phyloP scores from a whole-genome alignment of 2,113 vertebrate genomes.

The Orthonyx spaldingii region DNA sequence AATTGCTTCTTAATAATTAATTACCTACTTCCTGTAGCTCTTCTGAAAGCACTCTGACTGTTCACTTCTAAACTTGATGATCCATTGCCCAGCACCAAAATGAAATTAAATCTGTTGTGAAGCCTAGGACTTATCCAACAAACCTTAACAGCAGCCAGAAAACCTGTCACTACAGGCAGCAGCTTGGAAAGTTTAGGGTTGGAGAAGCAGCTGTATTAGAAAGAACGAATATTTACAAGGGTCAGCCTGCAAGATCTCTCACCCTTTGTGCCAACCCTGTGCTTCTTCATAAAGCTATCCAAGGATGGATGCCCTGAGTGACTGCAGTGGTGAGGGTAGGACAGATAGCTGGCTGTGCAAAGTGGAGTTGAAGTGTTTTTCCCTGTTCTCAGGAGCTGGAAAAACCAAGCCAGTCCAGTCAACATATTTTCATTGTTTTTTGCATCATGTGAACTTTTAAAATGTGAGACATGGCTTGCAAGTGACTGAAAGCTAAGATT shows the following conservation, averaged over 20 bases:
- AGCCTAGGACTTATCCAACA: background rate
- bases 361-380: background rate
- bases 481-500: background rate
- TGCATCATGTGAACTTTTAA: background rate
- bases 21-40: background rate
- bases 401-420: background rate
- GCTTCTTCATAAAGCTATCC: background rate
- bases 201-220: background rate
- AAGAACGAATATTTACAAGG: background rate
- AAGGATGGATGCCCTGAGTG: background rate
- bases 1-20: conserved; percentile 5
- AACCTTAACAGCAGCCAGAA: background rate
- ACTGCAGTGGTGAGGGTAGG: background rate
- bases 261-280: background rate
- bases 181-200: background rate
- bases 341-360: background rate
- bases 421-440: background rate
- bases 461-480: background rate
- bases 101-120: background rate
- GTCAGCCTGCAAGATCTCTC: background rate
- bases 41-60: background rate
- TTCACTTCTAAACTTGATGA: background rate
- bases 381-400: background rate
- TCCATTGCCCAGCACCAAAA: background rate
- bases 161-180: background rate